Base-by-base conservation (phyloP, 2,888 invertebrate species). In the Ephialtes manifestator region DNA sequence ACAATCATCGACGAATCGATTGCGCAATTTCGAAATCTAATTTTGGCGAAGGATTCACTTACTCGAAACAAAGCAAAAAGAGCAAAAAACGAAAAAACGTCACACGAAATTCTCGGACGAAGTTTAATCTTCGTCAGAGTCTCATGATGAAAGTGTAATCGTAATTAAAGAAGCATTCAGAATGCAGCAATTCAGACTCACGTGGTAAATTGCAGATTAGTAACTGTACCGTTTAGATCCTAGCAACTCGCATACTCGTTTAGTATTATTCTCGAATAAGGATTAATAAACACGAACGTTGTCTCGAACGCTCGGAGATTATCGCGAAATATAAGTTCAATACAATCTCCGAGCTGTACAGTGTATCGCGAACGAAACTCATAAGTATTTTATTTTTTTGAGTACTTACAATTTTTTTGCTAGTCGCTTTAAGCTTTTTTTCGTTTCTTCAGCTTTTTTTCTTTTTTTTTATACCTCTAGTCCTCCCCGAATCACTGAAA, bases 121-220 rank as follows among this genome's bases (percentile, higher is more conserved):
- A 70, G 53, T 75, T 70, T 24, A 20, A 28, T 39, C n/a, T 60
- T 63, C 51, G 76, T 43, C 58, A 46, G 53, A 53, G 31, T 39
- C 70, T 58, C 48, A 48, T 67, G 68, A 84, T 39, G 72, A 74
- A 81, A 78, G 24, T 84, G 74, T 81, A 84, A 76, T 55, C 51
- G 39, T 35, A 39, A 20, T 65, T 4, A 28, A 39, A 39, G 8
- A 46, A 68, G 39, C 83, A 86, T 89, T 88, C 87, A 85, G 87
- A 88, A 85, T 88, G 83, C 84, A 89, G 86, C 86, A 86, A 80
- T 83, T 85, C 85, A 76, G 76, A 82, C 83, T 83, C 85, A 83
- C 85, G 85, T 83, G 85, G 85, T 85, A 85, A 83, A 85, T 60
- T 85, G 85, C 85, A 65, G 43, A 65, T 85, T 85, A 85, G 85